Percentiles rank a stretch among this genome's conserved stretches.
Conservation (phyloP, 2,888 invertebrate species). For the Andrena marginata region DNA sequence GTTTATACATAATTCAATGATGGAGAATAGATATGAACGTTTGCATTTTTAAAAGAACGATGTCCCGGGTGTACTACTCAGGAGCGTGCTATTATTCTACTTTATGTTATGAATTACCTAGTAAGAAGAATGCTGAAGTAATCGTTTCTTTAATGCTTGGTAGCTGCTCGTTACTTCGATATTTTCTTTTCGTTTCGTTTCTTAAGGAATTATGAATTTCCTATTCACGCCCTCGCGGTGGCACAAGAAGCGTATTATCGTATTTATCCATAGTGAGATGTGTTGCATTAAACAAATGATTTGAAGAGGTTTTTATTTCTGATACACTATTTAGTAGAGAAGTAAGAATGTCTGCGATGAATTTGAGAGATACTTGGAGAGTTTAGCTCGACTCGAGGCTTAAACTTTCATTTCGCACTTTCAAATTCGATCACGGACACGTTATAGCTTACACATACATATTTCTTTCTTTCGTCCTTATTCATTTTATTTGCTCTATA, state of each 20-base stretch:
- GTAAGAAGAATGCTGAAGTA: constrained; percentile 65
- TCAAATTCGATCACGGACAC: constrained; percentile 51
- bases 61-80: constrained; percentile 52
- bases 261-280: constrained; percentile 54
- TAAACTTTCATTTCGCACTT: constrained; percentile 4
- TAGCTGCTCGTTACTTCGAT: constrained; percentile 78
- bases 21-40: constrained; percentile 10
- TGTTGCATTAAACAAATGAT: constrained; percentile 53
- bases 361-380: constrained; percentile 28
- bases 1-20: neutral
- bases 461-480: constrained; percentile 50
- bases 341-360: constrained; percentile 40
- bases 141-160: constrained; percentile 77
- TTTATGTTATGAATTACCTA: constrained; percentile 65
- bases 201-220: constrained; percentile 49
- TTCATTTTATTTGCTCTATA: constrained; percentile 57
- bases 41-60: constrained; percentile 4
- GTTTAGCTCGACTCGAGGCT: neutral
- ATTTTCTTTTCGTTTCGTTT: constrained; percentile 40
- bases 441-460: constrained; percentile 51
- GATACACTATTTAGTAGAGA: constrained; percentile 50
- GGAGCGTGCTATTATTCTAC: constrained; percentile 57
- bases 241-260: constrained; percentile 40
- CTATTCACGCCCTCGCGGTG: constrained; percentile 44
- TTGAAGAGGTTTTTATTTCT: constrained; percentile 36